These are phyloP conservation scores for Limnephilus lunatus DNA, from an alignment of 2,888 invertebrate genomes.

Conservation along the genomic window DNA sequence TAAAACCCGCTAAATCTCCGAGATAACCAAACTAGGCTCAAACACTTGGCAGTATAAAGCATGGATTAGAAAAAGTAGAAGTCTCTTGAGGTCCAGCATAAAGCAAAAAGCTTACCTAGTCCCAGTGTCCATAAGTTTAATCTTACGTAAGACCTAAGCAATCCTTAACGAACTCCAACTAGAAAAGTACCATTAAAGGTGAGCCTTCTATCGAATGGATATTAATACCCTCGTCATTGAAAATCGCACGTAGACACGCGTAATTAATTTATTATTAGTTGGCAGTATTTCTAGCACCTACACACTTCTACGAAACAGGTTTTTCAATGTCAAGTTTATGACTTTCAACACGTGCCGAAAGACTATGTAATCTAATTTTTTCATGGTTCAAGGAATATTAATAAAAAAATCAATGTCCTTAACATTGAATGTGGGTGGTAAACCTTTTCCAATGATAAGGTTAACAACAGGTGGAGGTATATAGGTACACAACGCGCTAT, in stretches of 20 bases:
- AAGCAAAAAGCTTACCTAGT: neutral
- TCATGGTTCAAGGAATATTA: neutral
- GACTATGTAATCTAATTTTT: neutral
- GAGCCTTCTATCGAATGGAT: neutral
- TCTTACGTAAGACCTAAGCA: neutral
- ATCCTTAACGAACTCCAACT: neutral
- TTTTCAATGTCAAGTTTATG: constrained; percentile 37
- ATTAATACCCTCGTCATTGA: neutral
- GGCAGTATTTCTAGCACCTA: neutral
- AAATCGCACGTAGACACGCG: neutral
- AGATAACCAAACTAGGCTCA: neutral
- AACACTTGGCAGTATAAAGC: neutral
- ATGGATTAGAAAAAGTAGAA: neutral
- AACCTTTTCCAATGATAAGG: neutral
- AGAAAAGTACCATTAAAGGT: neutral
- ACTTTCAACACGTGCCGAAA: neutral
- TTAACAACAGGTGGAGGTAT: neutral
- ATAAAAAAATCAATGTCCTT: neutral
- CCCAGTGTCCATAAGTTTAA: neutral
- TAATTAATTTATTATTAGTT: neutral
- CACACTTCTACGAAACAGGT: neutral
- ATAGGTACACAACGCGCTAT: neutral
- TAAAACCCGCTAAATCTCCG: neutral
- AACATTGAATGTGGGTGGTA: neutral
- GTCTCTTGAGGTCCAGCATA: neutral